Base-by-base conservation (phyloP, 2,797 vertebrate species). In the Rhyacichthys aspro region DNA sequence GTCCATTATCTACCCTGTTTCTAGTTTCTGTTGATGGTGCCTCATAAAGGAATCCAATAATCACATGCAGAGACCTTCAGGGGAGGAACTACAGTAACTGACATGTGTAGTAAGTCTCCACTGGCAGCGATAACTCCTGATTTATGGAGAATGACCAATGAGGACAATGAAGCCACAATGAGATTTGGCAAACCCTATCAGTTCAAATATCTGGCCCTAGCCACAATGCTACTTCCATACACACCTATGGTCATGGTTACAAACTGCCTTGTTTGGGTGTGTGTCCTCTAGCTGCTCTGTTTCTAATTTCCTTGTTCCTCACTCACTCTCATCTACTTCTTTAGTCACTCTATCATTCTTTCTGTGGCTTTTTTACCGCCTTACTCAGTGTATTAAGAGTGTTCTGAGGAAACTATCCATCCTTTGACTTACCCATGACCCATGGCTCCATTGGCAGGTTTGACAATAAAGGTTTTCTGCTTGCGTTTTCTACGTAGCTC, bases 371-470 rank as follows among this genome's bases (percentile, higher is more conserved):
- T 10, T 28, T 47, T 44, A 55, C 45, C 41, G 18, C 47, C 49
- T 43, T 11, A 59, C 19, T 46, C 16, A 5, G 12, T 50, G 32
- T 12, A 42, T 47, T 12, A 59, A 50, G 54, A 63, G 56, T 36
- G 37, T 17, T 59, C 6, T 14, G 11, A 18, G 38, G 36, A 10
- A 36, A 46, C 67, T 17, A 14, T 11, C 64, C 12, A 49, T 47
- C 63, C 72, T 63, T 14, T 70, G 83, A 92, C 95, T 77, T 94
- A 99, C 97, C 97, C 97, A 56, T 98, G 97, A 83, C 97, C 97
- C 97, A 99, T 99, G 71, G 97, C 97, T 73, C 97, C 97, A 7
- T 99, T 99, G 74, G 97, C 96, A 52, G 97, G 97, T 82, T 99
- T 99, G 69, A 98, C 93, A 62, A 99, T 99, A 75, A 99, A 99